Evolutionary conservation across 2,113 vertebrate genomes (phyloP).

Genomic region (Carettochelys insculpta): DNA sequence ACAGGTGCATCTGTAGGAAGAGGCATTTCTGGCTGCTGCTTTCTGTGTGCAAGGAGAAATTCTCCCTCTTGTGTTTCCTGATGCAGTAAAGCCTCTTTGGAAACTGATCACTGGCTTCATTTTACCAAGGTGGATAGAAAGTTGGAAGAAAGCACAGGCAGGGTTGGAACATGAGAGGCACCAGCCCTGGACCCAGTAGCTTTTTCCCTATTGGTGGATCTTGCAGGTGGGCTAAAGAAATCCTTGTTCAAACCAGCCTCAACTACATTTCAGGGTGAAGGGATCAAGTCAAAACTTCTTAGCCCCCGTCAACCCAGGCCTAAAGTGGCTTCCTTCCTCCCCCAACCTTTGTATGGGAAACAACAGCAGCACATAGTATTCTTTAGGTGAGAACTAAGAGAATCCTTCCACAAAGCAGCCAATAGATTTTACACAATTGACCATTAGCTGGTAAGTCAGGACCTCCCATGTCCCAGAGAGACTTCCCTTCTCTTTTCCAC

Average conservation of each 20-base stretch:
- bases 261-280: neutral
- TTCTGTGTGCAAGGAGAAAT: neutral
- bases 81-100: neutral
- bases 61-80: neutral
- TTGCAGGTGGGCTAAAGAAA: neutral
- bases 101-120: neutral
- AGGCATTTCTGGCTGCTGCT: neutral
- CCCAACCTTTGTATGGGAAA: neutral
- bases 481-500: neutral
- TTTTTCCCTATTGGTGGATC: neutral
- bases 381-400: neutral
- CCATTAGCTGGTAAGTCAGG: neutral
- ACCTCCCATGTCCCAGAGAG: neutral
- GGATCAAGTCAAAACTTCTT: neutral
- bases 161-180: accelerated
- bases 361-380: neutral
- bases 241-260: neutral
- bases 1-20: neutral
- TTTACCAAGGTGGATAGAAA: neutral
- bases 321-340: neutral
- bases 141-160: neutral
- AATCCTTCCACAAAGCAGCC: neutral
- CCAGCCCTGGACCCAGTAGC: neutral
- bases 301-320: neutral
- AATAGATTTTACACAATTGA: accelerated